Conservation (phyloP, 1,140 invertebrate genomes). For the Sycobia sp. region DNA sequence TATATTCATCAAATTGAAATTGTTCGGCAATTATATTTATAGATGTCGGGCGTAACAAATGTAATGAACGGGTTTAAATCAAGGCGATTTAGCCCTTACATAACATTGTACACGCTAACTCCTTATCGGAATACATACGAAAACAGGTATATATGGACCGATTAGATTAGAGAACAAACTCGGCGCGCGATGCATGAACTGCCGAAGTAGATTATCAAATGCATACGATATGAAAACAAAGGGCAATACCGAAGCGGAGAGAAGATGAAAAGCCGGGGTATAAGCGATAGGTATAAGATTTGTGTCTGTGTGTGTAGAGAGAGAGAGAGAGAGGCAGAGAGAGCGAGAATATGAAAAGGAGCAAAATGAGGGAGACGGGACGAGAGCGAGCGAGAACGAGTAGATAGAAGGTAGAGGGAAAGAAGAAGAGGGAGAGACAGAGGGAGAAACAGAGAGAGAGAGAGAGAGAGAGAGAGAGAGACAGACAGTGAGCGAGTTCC, state of each 20-base stretch:
- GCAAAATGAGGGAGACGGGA: conserved; percentile 1
- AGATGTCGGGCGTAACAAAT: no score
- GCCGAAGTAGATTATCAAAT: background rate
- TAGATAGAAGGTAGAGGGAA: background rate
- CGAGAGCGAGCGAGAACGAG: background rate
- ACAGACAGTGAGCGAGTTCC: conserved; percentile 14
- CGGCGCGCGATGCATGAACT: background rate
- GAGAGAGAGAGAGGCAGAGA: no score
- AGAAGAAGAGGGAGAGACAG: conserved; percentile 9
- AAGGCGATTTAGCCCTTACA: no score
- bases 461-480: conserved; percentile 7
- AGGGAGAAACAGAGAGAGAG: background rate
- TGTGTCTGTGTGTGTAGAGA: no score
- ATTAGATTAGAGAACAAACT: no score
- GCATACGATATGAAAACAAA: conserved; percentile 14
- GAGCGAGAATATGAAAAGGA: conserved; percentile 28
- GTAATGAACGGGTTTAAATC: no score
- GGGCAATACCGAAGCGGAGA: background rate
- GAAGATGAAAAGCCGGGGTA: background rate
- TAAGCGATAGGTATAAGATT: conserved; percentile 22
- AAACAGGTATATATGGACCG: no score
- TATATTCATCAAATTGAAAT: no score
- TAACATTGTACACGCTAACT: no score
- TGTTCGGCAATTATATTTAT: no score
- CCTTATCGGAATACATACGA: no score